Percentiles rank a stretch among this genome's conserved stretches.
Conservation (phyloP, 2,113 vertebrate species). For the Hyperopisus bebe region DNA sequence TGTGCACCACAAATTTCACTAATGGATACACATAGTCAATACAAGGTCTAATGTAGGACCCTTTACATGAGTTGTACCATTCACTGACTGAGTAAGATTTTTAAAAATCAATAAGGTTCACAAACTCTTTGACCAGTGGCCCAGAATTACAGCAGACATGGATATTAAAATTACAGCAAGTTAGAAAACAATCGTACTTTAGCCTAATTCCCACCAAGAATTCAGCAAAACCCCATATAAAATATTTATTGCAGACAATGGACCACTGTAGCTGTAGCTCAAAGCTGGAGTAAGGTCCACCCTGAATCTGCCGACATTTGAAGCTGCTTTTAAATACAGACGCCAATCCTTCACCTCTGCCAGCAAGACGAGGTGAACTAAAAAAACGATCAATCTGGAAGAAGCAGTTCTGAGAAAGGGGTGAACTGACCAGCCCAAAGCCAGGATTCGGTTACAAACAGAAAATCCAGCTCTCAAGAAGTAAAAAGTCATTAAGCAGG, state of each 20-base stretch:
- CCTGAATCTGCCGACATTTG: neutral
- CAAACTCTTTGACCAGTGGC: too few species aligned
- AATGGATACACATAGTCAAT: neutral
- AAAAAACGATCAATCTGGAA: neutral
- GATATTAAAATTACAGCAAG: too few species aligned
- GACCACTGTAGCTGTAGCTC: neutral
- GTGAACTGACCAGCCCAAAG: neutral
- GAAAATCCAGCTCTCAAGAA: neutral
- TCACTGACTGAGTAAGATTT: conserved; percentile 11
- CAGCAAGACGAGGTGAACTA: neutral
- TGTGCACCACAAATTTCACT: conserved; percentile 11
- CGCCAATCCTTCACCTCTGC: neutral
- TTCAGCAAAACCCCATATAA: neutral
- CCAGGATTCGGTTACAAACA: neutral
- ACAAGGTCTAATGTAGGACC: conserved; percentile 8
- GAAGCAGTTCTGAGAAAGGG: neutral
- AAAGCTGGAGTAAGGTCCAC: neutral
- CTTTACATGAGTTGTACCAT: neutral
- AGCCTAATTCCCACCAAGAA: too few species aligned
- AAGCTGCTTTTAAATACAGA: neutral
- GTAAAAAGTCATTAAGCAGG: neutral
- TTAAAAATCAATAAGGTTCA: neutral
- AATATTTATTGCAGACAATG: neutral
- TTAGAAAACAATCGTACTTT: too few species aligned
- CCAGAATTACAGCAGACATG: too few species aligned